These are phyloP conservation scores for Caenorhabditis sp. DNA, from an alignment of 2,888 invertebrate species.

Conservation along the genomic window DNA sequence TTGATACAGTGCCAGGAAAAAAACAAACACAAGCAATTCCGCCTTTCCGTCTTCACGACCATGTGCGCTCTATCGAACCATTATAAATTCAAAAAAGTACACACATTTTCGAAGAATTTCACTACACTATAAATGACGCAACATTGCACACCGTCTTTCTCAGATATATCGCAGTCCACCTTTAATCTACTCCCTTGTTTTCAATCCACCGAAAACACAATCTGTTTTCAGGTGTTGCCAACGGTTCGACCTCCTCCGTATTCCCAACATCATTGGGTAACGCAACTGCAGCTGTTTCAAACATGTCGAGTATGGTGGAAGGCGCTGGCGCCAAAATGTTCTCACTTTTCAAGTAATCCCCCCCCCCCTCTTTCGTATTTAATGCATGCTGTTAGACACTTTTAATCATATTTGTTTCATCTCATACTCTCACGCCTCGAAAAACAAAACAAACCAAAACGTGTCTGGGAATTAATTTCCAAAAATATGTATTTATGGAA, in stretches of 20 bases:
- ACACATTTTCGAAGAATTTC: no score
- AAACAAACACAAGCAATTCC: no score
- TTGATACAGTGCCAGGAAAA: no score
- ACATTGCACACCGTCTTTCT: no score
- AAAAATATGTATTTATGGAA: neutral
- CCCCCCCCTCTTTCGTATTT: neutral
- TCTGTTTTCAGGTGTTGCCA: constrained; percentile 30
- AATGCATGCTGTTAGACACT: no score
- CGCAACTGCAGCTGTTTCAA: constrained; percentile 67
- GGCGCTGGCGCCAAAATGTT: constrained; percentile 69
- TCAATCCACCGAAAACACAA: neutral
- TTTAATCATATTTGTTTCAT: neutral
- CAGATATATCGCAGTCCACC: no score
- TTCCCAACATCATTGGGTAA: constrained; percentile 57
- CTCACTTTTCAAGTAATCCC: constrained; percentile 65
- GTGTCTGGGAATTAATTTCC: neutral
- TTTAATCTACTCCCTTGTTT: no score
- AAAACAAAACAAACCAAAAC: neutral
- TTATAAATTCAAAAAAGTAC: no score
- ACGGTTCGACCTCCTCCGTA: constrained; percentile 37
- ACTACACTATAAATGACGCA: no score
- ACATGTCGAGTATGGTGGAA: constrained; percentile 68
- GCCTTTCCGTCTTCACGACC: no score
- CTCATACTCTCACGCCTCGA: neutral
- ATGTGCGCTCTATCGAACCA: no score